phyloP scores from a whole-genome alignment of 2,888 invertebrate genomes.

The Acheta domesticus region DNA sequence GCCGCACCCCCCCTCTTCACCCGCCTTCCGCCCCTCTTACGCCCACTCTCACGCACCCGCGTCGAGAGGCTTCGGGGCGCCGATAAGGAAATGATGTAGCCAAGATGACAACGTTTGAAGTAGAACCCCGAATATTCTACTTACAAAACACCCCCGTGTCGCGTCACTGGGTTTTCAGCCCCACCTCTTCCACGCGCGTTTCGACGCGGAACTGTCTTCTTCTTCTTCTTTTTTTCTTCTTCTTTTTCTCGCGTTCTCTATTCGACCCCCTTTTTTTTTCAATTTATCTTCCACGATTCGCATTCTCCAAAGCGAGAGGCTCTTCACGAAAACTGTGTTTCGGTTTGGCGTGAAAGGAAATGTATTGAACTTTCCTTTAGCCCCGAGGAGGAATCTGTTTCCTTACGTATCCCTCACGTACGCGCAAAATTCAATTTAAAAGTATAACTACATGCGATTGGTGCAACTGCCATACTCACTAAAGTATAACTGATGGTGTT shows the following conservation, averaged over 20 bases:
- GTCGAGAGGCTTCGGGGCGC: neutral
- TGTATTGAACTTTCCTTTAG: conserved; percentile 4
- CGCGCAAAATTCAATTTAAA: neutral
- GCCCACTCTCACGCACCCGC: neutral
- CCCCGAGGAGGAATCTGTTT: neutral
- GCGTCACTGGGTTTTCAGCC: too few relatives aligned
- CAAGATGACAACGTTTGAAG: neutral
- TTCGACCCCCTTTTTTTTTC: neutral
- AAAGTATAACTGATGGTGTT: too few relatives aligned
- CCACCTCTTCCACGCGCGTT: too few relatives aligned
- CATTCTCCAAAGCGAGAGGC: neutral
- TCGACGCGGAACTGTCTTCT: neutral
- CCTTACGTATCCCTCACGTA: neutral
- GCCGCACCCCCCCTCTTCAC: neutral
- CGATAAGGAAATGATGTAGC: conserved; percentile 18
- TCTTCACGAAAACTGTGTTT: conserved; percentile 2
- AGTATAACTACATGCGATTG: neutral
- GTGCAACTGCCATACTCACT: too few relatives aligned
- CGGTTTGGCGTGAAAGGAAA: neutral
- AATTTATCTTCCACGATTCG: conserved; percentile 18
- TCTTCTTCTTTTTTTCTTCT: neutral
- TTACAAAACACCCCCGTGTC: neutral
- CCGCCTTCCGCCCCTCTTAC: neutral
- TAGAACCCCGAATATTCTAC: neutral
- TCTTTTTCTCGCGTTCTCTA: neutral